Conservation (phyloP, 2,113 vertebrate species). For the Sprattus sprattus region DNA sequence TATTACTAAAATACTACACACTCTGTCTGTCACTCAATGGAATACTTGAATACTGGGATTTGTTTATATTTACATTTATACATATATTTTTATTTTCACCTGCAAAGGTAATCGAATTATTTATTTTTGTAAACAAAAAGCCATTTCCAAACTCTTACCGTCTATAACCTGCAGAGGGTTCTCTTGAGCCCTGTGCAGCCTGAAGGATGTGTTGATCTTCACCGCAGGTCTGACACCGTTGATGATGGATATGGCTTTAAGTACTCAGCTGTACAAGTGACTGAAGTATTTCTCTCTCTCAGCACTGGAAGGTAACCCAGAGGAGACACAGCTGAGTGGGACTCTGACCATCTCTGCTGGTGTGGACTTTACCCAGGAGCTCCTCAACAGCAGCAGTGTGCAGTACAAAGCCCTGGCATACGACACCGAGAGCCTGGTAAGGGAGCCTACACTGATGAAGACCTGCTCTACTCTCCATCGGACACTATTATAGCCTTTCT, state of each 20-base stretch:
- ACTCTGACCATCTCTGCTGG: slow-evolving; percentile 58
- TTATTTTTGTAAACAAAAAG: background rate
- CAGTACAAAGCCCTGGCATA: slow-evolving; percentile 68
- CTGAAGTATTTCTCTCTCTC: background rate
- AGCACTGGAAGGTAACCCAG: slow-evolving; percentile 1
- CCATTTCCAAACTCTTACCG: background rate
- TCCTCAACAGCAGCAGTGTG: slow-evolving; percentile 61
- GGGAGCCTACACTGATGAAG: background rate
- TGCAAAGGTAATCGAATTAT: background rate
- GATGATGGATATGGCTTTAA: background rate
- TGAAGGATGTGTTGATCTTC: background rate
- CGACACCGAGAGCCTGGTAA: slow-evolving; percentile 58
- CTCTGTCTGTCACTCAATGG: too few relatives aligned
- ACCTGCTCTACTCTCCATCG: background rate
- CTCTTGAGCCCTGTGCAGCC: background rate
- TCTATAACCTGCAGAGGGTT: background rate
- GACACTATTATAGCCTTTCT: background rate
- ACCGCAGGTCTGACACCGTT: too few relatives aligned
- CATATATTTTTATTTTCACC: too few relatives aligned
- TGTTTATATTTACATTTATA: too few relatives aligned
- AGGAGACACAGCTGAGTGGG: slow-evolving; percentile 40
- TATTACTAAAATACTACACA: background rate
- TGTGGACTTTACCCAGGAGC: slow-evolving; percentile 56
- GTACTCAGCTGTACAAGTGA: background rate
- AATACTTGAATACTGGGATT: too few relatives aligned